These are phyloP conservation scores for Drosophila melanogaster DNA, from an alignment of 1,140 invertebrate genomes.

Conservation along the genomic window DNA sequence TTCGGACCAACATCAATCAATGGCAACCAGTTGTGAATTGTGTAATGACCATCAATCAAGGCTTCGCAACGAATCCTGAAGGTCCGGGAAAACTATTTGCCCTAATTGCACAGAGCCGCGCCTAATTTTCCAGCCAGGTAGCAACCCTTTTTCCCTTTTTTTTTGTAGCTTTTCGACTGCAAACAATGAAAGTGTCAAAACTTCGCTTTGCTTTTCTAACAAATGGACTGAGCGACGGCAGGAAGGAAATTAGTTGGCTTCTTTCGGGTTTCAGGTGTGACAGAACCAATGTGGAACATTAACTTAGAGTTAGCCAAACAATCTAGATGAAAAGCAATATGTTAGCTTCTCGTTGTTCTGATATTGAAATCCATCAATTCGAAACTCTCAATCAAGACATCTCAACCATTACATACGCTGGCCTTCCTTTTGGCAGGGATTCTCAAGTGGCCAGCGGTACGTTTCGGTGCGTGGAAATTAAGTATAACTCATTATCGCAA, in stretches of 20 bases:
- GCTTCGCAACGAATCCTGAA: neutral
- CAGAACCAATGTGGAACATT: neutral
- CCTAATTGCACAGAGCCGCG: slow-evolving; percentile 62
- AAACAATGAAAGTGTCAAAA: slow-evolving; percentile 66
- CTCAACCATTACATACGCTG: neutral
- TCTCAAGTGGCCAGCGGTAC: slow-evolving; percentile 43
- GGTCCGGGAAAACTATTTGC: slow-evolving; percentile 57
- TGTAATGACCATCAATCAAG: slow-evolving; percentile 10
- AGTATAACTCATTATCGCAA: slow-evolving; percentile 82
- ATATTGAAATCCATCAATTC: too few species aligned
- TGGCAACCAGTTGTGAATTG: neutral
- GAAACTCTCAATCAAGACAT: too few species aligned
- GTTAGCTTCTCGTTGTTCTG: too few species aligned
- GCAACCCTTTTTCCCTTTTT: slow-evolving; percentile 64
- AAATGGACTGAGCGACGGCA: slow-evolving; percentile 56
- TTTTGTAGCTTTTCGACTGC: neutral
- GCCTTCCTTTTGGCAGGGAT: neutral
- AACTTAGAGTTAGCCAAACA: too few species aligned
- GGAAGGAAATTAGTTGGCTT: slow-evolving; percentile 62
- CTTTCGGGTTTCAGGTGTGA: neutral
- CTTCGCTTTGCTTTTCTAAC: slow-evolving; percentile 61
- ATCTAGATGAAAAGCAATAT: too few species aligned
- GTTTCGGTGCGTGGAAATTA: slow-evolving; percentile 57
- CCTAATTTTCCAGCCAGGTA: slow-evolving; percentile 42
- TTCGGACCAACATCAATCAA: slow-evolving; percentile 55